Percentiles rank a stretch among this genome's conserved stretches.
phyloP scores from a whole-genome alignment of 37 sponge, comb jelly and placozoan species.

The Beroe ovata region DNA sequence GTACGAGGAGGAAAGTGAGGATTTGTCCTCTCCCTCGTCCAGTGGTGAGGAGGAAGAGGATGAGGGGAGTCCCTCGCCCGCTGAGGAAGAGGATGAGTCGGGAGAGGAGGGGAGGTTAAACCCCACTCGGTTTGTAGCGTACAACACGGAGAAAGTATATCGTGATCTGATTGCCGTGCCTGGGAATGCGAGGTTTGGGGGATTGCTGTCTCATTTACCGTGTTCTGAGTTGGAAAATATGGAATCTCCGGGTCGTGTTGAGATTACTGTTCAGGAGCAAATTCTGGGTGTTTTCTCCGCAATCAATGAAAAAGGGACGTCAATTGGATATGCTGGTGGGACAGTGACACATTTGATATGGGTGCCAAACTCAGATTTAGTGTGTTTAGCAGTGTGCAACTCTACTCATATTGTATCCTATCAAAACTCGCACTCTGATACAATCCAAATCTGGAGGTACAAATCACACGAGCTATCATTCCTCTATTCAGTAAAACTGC shows the following conservation, averaged over 20 bases:
- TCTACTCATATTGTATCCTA: conserved; percentile 12
- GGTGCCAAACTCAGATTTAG: conserved; percentile 3
- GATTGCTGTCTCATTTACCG: background rate
- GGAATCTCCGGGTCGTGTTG: background rate
- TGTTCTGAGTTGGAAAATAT: background rate
- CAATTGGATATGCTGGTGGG: conserved; percentile 32
- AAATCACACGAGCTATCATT: background rate
- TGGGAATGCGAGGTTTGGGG: background rate
- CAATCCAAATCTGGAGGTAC: conserved; percentile 40
- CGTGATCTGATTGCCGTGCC: background rate
- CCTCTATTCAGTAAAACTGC: background rate
- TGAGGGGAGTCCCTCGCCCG: background rate
- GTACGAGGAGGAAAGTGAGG: background rate
- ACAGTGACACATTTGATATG: background rate
- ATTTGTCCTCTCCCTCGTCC: background rate
- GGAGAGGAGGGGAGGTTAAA: background rate
- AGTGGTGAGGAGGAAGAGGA: background rate
- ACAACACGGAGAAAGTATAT: background rate
- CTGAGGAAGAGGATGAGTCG: background rate
- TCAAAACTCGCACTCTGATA: background rate
- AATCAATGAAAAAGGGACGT: background rate
- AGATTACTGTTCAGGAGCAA: background rate
- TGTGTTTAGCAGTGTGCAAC: conserved; percentile 11
- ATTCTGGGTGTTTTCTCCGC: background rate
- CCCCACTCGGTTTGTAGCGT: background rate